Percentiles rank a stretch among this genome's conserved stretches.
phyloP scores from a whole-genome alignment of 2,113 vertebrate genomes.

The Sarotherodon lohbergeri region DNA sequence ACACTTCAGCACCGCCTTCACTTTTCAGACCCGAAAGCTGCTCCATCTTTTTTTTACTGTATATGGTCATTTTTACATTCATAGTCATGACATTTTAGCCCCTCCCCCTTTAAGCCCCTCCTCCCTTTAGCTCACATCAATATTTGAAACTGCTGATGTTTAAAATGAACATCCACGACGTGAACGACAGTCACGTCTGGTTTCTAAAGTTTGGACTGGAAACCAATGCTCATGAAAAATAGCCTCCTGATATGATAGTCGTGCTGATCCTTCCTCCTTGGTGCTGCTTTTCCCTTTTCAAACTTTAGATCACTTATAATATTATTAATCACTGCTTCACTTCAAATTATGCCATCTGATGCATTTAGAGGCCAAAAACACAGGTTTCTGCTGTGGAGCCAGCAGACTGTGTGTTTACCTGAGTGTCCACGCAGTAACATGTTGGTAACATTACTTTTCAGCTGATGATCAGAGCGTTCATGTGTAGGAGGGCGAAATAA shows the following conservation, averaged over 20 bases:
- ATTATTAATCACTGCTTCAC: background rate
- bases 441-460: background rate
- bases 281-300: background rate
- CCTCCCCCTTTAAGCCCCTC: background rate
- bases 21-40: background rate
- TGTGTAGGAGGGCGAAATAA: background rate
- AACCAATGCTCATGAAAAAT: rapidly evolving
- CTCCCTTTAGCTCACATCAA: background rate
- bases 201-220: background rate
- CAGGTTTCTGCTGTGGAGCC: background rate
- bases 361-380: background rate
- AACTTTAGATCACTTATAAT: rapidly evolving
- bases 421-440: rapidly evolving
- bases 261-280: background rate
- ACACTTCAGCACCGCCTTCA: background rate
- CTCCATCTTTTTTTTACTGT: background rate
- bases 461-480: rapidly evolving
- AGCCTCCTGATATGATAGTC: rapidly evolving
- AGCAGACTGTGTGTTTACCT: background rate
- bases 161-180: background rate
- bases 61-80: background rate
- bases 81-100: background rate
- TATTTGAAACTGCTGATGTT: background rate
- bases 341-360: rapidly evolving
- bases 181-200: background rate